Evolutionary conservation across 2,888 invertebrate genomes (phyloP).

Genomic region (Gymnoscelis rufifasciata): DNA sequence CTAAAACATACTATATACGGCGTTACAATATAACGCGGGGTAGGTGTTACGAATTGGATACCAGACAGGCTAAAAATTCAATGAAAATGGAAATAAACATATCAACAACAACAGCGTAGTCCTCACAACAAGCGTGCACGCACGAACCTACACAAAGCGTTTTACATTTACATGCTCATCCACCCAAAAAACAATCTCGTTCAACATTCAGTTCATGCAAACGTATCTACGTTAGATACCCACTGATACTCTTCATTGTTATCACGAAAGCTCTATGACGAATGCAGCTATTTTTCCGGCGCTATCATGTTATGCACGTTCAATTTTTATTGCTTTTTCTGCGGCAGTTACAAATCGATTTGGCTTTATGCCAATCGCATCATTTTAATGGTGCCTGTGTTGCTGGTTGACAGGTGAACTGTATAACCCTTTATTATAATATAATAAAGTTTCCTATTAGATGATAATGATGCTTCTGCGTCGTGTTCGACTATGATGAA

Average conservation of each 20-base stretch:
- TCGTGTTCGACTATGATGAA: too few species aligned
- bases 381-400: slow-evolving; percentile 68
- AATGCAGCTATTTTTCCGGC: slow-evolving; percentile 64
- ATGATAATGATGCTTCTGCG: too few species aligned
- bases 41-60: too few species aligned
- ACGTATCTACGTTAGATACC: slow-evolving; percentile 32
- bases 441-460: too few species aligned
- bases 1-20: too few species aligned
- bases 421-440: too few species aligned
- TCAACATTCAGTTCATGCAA: slow-evolving; percentile 17
- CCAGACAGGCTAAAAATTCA: too few species aligned
- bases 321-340: slow-evolving; percentile 74
- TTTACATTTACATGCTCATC: slow-evolving; percentile 19
- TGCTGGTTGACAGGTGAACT: slow-evolving; percentile 31
- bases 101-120: slow-evolving; percentile 10
- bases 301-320: slow-evolving; percentile 69
- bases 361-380: slow-evolving; percentile 70
- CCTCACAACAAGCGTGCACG: slow-evolving; percentile 14
- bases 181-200: slow-evolving; percentile 17
- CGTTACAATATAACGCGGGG: too few species aligned
- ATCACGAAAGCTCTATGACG: slow-evolving; percentile 60
- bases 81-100: too few species aligned
- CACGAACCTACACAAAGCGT: slow-evolving; percentile 12
- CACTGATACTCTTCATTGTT: slow-evolving; percentile 46
- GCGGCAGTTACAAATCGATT: slow-evolving; percentile 76